A percentile compares a stretch with the other conserved stretches of the same genome.
Evolutionary conservation across 2,797 vertebrate genomes (phyloP).

Genomic region (Rhodeus uyekii): DNA sequence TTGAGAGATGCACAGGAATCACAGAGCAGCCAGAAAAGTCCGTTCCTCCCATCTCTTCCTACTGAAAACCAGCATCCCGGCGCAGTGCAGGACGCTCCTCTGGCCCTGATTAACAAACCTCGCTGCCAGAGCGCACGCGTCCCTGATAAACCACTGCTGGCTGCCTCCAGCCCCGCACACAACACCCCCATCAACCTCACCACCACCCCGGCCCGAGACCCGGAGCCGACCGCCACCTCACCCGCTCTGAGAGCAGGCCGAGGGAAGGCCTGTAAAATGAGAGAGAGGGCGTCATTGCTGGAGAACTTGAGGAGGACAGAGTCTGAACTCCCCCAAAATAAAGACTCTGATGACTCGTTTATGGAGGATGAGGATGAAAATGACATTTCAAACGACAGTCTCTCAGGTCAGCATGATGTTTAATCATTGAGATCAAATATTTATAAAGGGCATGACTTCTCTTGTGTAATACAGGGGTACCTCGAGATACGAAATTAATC

Average conservation of each 20-base stretch:
- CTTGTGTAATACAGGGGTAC: no score
- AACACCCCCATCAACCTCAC: conserved; percentile 84
- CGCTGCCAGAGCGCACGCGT: conserved; percentile 76
- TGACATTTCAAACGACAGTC: conserved; percentile 87
- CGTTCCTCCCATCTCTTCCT: conserved; percentile 83
- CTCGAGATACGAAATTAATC: no score
- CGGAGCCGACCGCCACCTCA: conserved; percentile 70
- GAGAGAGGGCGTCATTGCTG: conserved; percentile 70
- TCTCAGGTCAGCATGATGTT: conserved; percentile 82
- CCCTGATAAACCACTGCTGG: conserved; percentile 70
- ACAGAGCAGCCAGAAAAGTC: conserved; percentile 75
- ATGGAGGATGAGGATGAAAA: conserved; percentile 87
- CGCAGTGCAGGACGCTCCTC: conserved; percentile 88
- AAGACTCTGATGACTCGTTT: conserved; percentile 90
- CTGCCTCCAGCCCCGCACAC: conserved; percentile 72
- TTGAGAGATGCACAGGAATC: conserved; percentile 76
- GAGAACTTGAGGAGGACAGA: conserved; percentile 83
- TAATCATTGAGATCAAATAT: background rate
- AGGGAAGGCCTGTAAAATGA: conserved; percentile 70
- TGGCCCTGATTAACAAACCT: conserved; percentile 89
- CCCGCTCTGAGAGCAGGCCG: conserved; percentile 76
- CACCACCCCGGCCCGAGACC: conserved; percentile 45
- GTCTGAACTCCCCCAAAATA: conserved; percentile 87
- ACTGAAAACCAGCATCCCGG: conserved; percentile 83
- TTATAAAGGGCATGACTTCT: background rate